phyloP scores from a whole-genome alignment of 2,888 invertebrate genomes.

The Pachymerium ferrugineum region DNA sequence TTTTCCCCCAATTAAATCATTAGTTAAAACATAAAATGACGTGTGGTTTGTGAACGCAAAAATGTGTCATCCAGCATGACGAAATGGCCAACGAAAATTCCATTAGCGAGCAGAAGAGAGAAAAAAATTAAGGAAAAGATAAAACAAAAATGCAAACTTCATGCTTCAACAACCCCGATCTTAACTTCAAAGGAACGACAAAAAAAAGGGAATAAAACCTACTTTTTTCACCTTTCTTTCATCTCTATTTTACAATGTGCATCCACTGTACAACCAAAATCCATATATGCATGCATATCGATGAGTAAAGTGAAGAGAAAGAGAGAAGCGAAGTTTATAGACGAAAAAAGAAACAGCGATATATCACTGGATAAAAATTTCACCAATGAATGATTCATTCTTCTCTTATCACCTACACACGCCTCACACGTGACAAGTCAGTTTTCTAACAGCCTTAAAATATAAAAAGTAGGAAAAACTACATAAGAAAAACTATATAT shows the following conservation, averaged over 20 bases:
- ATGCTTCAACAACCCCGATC: too few species aligned
- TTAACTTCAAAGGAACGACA: too few species aligned
- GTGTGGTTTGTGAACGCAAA: not conserved
- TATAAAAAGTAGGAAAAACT: not conserved
- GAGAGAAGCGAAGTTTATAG: not conserved
- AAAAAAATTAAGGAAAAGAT: not conserved
- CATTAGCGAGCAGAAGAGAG: not conserved
- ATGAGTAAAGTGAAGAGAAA: not conserved
- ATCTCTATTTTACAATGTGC: too few species aligned
- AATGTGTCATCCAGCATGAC: too few species aligned
- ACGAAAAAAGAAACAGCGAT: not conserved
- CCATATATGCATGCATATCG: not conserved
- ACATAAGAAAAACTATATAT: not conserved
- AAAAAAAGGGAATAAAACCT: too few species aligned
- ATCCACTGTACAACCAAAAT: not conserved
- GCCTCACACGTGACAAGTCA: not conserved
- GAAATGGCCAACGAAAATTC: too few species aligned
- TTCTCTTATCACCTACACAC: not conserved
- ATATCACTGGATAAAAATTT: not conserved
- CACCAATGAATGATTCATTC: constrained; percentile 8
- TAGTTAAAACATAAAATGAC: not conserved
- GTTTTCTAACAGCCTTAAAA: not conserved
- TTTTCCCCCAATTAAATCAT: not conserved
- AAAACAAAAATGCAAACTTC: not conserved
- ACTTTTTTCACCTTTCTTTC: too few species aligned